phyloP scores from a whole-genome alignment of 2,888 invertebrate genomes.

The Lycophotia porphyrea region DNA sequence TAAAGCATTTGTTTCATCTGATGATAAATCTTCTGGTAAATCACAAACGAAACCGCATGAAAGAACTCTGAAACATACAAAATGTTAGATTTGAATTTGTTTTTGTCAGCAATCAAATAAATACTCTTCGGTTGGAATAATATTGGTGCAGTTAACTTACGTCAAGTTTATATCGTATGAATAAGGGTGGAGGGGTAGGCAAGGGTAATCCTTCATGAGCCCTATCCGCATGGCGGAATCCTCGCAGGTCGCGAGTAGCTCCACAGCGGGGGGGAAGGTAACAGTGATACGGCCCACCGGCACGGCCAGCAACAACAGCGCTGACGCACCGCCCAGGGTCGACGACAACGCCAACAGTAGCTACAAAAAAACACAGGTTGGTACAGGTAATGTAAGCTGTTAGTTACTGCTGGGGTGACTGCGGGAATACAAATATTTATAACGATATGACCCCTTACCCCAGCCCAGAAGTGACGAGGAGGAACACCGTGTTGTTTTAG shows the following conservation, averaged over 20 bases:
- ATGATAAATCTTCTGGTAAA: slow-evolving; percentile 79
- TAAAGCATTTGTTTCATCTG: slow-evolving; percentile 85
- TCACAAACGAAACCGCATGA: slow-evolving; percentile 92
- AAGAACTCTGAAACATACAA: slow-evolving; percentile 78
- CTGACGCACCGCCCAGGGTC: slow-evolving; percentile 92
- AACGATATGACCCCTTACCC: neutral
- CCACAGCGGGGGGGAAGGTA: slow-evolving; percentile 91
- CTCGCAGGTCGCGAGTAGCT: slow-evolving; percentile 90
- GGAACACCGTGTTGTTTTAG: neutral
- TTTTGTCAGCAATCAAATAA: neutral
- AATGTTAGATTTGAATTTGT: neutral
- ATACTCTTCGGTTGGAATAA: neutral
- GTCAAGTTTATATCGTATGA: slow-evolving; percentile 86
- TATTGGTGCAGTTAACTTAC: slow-evolving; percentile 75
- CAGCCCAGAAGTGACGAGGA: neutral
- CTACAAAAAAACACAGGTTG: slow-evolving; percentile 80
- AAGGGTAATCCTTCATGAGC: slow-evolving; percentile 87
- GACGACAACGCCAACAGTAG: slow-evolving; percentile 92
- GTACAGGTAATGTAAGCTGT: neutral
- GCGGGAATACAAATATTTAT: neutral
- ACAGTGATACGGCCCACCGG: slow-evolving; percentile 93
- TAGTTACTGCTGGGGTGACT: neutral
- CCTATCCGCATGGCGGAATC: slow-evolving; percentile 78
- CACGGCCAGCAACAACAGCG: slow-evolving; percentile 92
- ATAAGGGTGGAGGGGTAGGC: slow-evolving; percentile 85